Conservation (phyloP, 1,140 invertebrate species). For the Penaeus vannamei region DNA sequence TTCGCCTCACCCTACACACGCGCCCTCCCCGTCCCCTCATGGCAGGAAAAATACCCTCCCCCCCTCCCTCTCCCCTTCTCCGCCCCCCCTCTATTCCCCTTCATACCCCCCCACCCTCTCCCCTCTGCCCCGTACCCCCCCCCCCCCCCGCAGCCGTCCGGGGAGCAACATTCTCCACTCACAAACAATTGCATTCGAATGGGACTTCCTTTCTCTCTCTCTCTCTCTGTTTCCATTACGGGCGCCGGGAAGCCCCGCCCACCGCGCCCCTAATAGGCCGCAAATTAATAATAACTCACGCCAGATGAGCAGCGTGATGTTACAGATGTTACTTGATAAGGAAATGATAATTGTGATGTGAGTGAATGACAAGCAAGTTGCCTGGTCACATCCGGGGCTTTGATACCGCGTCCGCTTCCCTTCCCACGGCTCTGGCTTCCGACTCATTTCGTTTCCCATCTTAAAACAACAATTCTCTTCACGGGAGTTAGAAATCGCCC, state of each 20-base stretch:
- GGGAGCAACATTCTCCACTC: not conserved
- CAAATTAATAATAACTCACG: conserved; percentile 49
- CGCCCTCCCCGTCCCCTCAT: no score
- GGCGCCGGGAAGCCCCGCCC: conserved; percentile 1
- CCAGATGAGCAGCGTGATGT: conserved; percentile 48
- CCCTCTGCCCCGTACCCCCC: not conserved
- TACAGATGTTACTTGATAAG: conserved; percentile 56
- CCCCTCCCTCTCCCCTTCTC: not conserved
- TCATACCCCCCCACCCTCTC: not conserved
- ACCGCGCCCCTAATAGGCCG: conserved; percentile 3
- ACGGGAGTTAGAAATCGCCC: not conserved
- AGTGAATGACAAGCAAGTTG: conserved; percentile 45
- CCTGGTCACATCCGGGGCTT: conserved; percentile 43
- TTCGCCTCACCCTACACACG: no score
- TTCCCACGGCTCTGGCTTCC: not conserved
- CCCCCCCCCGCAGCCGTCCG: not conserved
- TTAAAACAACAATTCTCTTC: no score
- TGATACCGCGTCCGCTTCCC: conserved; percentile 16
- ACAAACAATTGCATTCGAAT: conserved; percentile 18
- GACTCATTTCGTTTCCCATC: not conserved
- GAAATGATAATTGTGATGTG: conserved; percentile 50
- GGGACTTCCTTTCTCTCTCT: not conserved
- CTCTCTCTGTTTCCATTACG: conserved; percentile 3
- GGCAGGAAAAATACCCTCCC: not conserved
- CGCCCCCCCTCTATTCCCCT: not conserved